Base-by-base conservation (phyloP, 2,113 vertebrate genomes). In the Rhinolophus sinicus region DNA sequence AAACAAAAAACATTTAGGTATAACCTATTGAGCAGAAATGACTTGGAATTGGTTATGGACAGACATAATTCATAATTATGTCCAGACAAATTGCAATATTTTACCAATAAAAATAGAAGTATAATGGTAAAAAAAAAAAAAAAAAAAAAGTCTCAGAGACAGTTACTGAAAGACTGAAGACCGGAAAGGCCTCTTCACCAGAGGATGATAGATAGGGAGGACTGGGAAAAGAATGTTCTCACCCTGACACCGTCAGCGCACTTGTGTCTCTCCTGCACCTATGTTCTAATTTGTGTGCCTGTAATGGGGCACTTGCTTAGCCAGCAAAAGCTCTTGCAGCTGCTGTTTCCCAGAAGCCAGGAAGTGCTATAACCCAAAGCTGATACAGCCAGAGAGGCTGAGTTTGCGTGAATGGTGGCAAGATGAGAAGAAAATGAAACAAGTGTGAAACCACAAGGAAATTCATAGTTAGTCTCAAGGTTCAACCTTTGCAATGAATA, bases 401-500 rank as follows among this genome's bases (percentile, higher is more conserved):
- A 89, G 33, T 81, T 56, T 96, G 40, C 26, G 56, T 75, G 65
- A 50, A 70, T 24, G 35, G 54, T 33, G 28, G 70, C 40, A 81
- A 84, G 30, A 60, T 76, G 62, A 93, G 65, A 69, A 69, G 70
- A 83, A 83, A 83, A 86, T 54, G 21, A 33, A 85, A 24, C 64
- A 95, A 95, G 64, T 91, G 64, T 96, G 94, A 98, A 93, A 87
- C 76, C 88, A 88, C 72, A 62, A 60, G 40, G 35, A 96, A 94
- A 88, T 69, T 84, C 47, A 69, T 21, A 90, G 30, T 52, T 96
- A 56, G 19, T 69, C 65, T 14, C 14, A 72, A 87, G 52, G 33
- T 33, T 93, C 35, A 93, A 64, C 35, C 40, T 92, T 73, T 47
- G 60, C 83, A 69, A 69, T 35, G 10, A 67, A 28, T 38, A 2